Percentiles rank a stretch among this genome's conserved stretches.
These are phyloP conservation scores for Paraplagusia blochii DNA, from an alignment of 2,113 vertebrate genomes.

Conservation along the genomic window DNA sequence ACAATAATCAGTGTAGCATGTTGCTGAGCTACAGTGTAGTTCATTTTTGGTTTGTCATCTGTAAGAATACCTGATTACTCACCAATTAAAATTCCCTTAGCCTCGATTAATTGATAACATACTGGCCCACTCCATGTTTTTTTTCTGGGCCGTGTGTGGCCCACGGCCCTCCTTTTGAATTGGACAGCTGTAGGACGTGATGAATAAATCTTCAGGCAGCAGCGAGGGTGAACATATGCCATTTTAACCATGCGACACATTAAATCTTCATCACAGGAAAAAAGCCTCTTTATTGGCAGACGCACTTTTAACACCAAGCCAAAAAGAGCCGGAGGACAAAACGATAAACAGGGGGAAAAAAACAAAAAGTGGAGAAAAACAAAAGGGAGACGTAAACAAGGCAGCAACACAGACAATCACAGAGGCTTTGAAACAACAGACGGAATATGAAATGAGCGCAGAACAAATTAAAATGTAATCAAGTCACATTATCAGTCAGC, in stretches of 20 bases:
- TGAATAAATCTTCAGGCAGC: conserved; percentile 51
- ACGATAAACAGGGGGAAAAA: conserved; percentile 6
- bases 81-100: too few relatives aligned
- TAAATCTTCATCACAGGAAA: conserved; percentile 70
- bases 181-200: conserved; percentile 34
- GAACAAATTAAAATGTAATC: conserved; percentile 41
- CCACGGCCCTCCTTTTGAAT: too few relatives aligned
- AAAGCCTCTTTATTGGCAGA: conserved; percentile 50
- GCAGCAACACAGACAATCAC: neutral
- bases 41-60: too few relatives aligned
- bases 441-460: conserved; percentile 27
- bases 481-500: conserved; percentile 30
- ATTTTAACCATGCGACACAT: conserved; percentile 52
- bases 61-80: too few relatives aligned
- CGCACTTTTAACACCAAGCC: conserved; percentile 41
- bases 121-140: too few relatives aligned
- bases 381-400: conserved; percentile 12
- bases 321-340: conserved; percentile 47
- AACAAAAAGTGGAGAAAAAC: conserved; percentile 18
- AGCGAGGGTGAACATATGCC: conserved; percentile 55
- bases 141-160: too few relatives aligned
- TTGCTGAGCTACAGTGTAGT: too few relatives aligned
- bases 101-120: too few relatives aligned
- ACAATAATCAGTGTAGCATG: too few relatives aligned
- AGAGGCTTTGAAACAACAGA: conserved; percentile 27